phyloP scores from a whole-genome alignment of 2,888 invertebrate genomes.

The Scelioninae gen. 2 region DNA sequence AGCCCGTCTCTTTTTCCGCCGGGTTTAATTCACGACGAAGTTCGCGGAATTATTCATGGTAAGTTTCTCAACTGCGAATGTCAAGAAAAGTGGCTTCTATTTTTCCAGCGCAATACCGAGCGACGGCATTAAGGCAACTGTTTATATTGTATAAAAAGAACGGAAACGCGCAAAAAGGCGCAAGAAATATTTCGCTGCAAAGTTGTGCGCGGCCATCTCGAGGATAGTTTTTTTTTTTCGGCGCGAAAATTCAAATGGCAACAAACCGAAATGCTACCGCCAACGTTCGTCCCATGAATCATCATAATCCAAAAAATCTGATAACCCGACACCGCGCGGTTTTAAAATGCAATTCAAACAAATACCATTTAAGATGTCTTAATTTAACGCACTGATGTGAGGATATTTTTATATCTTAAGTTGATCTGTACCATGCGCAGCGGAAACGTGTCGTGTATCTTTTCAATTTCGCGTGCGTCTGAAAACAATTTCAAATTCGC shows the following conservation, averaged over 20 bases:
- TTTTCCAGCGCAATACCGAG: conserved; percentile 26
- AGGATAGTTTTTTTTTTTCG: conserved; percentile 20
- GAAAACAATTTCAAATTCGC: too few species aligned
- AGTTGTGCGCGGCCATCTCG: conserved; percentile 20
- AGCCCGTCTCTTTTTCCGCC: conserved; percentile 15
- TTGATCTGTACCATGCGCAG: too few species aligned
- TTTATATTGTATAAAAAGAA: conserved; percentile 52
- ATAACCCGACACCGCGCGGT: too few species aligned
- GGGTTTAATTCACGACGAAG: conserved; percentile 41
- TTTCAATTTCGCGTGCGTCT: too few species aligned
- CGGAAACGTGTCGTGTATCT: too few species aligned
- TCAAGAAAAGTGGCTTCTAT: conserved; percentile 50
- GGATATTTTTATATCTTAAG: too few species aligned
- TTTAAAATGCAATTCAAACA: too few species aligned
- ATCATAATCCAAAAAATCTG: too few species aligned
- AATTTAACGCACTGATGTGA: too few species aligned
- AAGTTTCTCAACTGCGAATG: conserved; percentile 47
- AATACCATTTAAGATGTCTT: too few species aligned
- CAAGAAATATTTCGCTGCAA: conserved; percentile 23
- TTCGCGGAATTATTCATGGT: conserved; percentile 49
- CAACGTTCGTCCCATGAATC: too few species aligned
- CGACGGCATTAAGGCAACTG: conserved; percentile 46
- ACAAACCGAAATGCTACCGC: too few species aligned
- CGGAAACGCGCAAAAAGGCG: conserved; percentile 11
- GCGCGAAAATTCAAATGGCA: conserved; percentile 43